Percentiles rank a stretch among this genome's conserved stretches.
Conservation (phyloP, 2,797 vertebrate species). For the Falco cherrug region DNA sequence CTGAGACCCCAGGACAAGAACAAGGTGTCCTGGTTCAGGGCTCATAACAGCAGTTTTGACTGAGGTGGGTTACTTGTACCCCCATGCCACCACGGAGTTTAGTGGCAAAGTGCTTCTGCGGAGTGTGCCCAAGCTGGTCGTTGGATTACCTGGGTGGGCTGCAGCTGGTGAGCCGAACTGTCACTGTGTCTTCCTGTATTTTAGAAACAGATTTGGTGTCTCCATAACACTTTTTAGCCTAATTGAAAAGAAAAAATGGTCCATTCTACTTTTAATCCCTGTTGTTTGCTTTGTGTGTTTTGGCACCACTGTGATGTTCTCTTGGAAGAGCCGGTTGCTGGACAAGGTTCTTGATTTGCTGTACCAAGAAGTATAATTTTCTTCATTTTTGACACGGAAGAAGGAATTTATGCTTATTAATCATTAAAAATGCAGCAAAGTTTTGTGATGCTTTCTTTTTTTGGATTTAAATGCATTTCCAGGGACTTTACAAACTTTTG, state of each 20-base stretch:
- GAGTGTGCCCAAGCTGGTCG: neutral
- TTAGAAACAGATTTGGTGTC: neutral
- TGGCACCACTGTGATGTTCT: neutral
- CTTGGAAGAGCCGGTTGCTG: neutral
- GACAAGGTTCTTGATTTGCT: neutral
- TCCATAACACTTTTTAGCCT: neutral
- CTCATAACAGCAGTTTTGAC: neutral
- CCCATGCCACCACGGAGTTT: neutral
- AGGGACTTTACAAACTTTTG: neutral
- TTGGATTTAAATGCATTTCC: neutral
- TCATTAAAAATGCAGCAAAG: neutral
- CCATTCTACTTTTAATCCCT: neutral
- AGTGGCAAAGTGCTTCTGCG: neutral
- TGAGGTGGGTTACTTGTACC: neutral
- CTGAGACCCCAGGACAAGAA: neutral
- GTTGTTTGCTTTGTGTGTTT: neutral
- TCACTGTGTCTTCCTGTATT: neutral
- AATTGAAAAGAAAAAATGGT: neutral
- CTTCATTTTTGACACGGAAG: neutral
- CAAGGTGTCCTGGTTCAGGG: neutral
- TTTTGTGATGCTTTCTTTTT: neutral
- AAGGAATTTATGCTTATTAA: neutral
- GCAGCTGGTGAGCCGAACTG: neutral
- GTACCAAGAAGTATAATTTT: neutral
- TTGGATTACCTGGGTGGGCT: neutral